Evolutionary conservation across 2,888 invertebrate species (phyloP), one percentile per base, ranked within the genome.

Genomic region (Anaspis maculata): DNA sequence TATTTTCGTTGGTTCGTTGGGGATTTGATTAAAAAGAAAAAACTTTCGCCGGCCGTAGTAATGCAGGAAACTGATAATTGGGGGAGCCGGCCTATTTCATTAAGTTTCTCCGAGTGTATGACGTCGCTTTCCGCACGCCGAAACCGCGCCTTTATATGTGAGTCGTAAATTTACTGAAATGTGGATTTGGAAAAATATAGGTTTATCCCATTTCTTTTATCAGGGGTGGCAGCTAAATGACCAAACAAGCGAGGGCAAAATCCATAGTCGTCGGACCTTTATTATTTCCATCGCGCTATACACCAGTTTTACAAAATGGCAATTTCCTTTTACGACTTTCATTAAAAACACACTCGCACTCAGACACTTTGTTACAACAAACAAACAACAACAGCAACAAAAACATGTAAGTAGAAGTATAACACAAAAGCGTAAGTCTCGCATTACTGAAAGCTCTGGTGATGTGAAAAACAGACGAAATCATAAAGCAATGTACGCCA

Each of bases 131-230:
- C 41, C 44, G 39, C 46, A 42, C 46, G 38, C 42, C 41, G 39
- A 41, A 45, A 48, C 51, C 49, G 53, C 49, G 49, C 51, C 51
- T 52, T 48, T 52, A 51, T 54, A 54, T 51, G 45, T 46, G 45
- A 49, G 54, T 52, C 56, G 55, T 56, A 57, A 58, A 57, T 56
- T 55, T 53, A 53, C 52, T 52, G 51, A 54, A 56, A 53, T 54
- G 56, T 53, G 54, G 55, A 56, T 55, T 56, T 57, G 49, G 56
- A 56, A 55, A 56, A 57, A 55, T 57, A 56, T 57, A 53, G 55
- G 54, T 55, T 57, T 56, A 54, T 56, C 52, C 54, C 54, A 52
- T 55, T 57, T 51, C 49, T 50, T 54, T 46, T 54, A 51, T 52
- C 48, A 50, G 52, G 54, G 54, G 52, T 49, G 51, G 48, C 49